phyloP scores from a whole-genome alignment of 2,113 vertebrate species.

The Ursus arctos region DNA sequence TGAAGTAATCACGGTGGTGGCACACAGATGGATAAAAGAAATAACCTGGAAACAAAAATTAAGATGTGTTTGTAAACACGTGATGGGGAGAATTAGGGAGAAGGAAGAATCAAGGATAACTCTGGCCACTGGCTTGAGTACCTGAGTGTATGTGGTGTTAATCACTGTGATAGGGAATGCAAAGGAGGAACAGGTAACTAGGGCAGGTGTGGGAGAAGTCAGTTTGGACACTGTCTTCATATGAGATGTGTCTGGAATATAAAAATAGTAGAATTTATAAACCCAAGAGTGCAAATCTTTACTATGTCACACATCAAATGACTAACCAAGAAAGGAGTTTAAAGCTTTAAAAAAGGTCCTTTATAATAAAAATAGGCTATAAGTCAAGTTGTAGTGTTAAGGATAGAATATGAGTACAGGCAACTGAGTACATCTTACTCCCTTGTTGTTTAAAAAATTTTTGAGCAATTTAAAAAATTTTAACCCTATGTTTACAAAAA shows the following conservation, averaged over 20 bases:
- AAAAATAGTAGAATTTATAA: not conserved
- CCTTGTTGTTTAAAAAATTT: not conserved
- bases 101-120: not conserved
- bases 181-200: not conserved
- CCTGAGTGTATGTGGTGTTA: not conserved
- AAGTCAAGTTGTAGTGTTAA: not conserved
- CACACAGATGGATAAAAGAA: not conserved
- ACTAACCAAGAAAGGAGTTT: not conserved
- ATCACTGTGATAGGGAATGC: not conserved
- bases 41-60: not conserved
- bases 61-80: not conserved
- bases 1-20: not conserved
- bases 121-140: not conserved
- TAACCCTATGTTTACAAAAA: slow-evolving; percentile 81
- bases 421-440: not conserved
- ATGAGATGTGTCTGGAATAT: not conserved
- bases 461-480: slow-evolving; percentile 67
- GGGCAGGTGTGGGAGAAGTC: not conserved
- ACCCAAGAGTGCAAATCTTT: not conserved
- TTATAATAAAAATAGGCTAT: not conserved
- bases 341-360: not conserved
- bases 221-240: not conserved
- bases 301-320: not conserved
- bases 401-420: not conserved
- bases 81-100: not conserved